These are phyloP conservation scores for Myrmecophaga tridactyla DNA, from an alignment of 2,113 vertebrate species.

Conservation along the genomic window DNA sequence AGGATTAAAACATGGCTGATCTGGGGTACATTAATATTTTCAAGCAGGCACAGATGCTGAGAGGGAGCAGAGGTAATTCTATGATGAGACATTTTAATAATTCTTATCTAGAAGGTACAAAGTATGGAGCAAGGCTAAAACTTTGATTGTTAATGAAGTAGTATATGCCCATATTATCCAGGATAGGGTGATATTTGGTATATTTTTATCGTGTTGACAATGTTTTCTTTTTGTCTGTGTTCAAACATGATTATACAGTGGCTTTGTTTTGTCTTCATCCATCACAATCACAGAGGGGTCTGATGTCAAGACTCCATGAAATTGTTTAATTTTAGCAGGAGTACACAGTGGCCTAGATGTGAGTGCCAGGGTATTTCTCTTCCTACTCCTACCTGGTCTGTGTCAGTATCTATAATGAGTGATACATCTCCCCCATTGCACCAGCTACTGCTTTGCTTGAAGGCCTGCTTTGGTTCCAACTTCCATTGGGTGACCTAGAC, in stretches of 20 bases:
- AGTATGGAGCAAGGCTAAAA: not conserved
- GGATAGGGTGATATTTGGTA: not conserved
- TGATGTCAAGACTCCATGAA: not conserved
- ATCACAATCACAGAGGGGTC: not conserved
- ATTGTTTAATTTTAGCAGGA: not conserved
- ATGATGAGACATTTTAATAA: not conserved
- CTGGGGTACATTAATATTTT: too few relatives aligned
- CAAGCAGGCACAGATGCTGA: too few relatives aligned
- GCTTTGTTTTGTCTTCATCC: not conserved
- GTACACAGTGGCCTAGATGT: not conserved
- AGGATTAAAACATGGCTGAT: too few relatives aligned
- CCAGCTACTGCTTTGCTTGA: not conserved
- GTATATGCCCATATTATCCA: not conserved
- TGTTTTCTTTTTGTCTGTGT: not conserved
- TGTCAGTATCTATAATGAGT: not conserved
- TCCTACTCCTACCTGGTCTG: not conserved
- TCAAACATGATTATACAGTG: not conserved
- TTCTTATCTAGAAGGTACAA: not conserved
- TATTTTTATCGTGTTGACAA: not conserved
- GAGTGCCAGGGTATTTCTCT: not conserved
- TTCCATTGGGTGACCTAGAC: not conserved
- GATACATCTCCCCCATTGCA: not conserved
- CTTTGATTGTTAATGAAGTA: not conserved
- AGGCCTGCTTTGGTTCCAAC: not conserved
- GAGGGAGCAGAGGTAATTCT: not conserved